These are phyloP conservation scores for Lasioglossum vierecki DNA, from an alignment of 2,888 invertebrate genomes.

Conservation along the genomic window DNA sequence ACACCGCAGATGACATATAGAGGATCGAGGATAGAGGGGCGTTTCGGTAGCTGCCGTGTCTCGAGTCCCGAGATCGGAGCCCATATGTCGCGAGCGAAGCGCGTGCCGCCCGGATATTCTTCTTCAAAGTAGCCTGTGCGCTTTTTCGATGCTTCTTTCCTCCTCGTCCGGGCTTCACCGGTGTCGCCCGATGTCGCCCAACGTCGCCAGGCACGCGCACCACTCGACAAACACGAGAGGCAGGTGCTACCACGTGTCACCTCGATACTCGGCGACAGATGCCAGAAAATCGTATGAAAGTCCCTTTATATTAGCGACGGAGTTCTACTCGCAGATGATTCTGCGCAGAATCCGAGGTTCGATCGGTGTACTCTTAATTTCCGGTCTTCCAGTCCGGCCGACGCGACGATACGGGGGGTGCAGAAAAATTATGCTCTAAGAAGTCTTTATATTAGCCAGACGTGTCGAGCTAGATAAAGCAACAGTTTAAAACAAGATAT, in stretches of 20 bases:
- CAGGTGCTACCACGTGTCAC: conserved; percentile 22
- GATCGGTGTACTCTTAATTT: background rate
- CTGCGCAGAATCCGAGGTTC: background rate
- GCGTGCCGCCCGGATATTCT: conserved; percentile 17
- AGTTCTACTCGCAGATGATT: background rate
- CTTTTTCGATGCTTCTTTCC: conserved; percentile 37
- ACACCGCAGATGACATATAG: background rate
- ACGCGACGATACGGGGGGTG: too few species aligned
- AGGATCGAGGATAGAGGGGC: background rate
- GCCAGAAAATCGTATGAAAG: background rate
- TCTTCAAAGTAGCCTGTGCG: background rate
- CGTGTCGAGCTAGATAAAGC: too few species aligned
- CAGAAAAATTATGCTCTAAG: too few species aligned
- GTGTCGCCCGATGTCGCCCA: background rate
- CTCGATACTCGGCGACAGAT: background rate
- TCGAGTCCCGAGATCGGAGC: background rate
- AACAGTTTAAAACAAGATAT: too few species aligned
- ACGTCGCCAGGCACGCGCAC: conserved; percentile 1
- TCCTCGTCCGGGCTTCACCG: conserved; percentile 3
- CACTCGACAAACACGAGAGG: background rate
- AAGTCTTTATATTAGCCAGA: too few species aligned
- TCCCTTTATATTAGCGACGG: background rate
- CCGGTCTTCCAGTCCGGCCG: background rate
- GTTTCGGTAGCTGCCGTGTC: conserved; percentile 32
- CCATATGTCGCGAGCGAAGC: conserved; percentile 21